Base-by-base conservation (phyloP, 2,888 invertebrate species). In the Antheraea assamensis region DNA sequence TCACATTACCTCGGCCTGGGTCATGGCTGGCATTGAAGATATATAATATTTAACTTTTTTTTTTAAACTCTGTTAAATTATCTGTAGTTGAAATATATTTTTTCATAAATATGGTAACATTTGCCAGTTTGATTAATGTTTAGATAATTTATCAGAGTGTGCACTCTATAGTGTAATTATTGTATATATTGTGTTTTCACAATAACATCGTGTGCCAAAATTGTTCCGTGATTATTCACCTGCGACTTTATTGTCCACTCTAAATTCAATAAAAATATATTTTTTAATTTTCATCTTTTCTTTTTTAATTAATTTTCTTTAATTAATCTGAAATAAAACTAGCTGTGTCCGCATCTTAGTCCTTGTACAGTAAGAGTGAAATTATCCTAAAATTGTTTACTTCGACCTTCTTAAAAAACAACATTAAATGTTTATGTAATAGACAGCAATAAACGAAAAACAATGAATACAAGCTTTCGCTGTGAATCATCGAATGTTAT, bases 21-120 rank as follows among this genome's bases (percentile, higher is more conserved):
- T 5, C 91, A 91, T 72, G 88, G 90, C 64, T 90, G 91, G 90
- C 90, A 87, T 84, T 90, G 82, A 86, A 76, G 74, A 21, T 7
- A 68, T n/a, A 35, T 68, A 21, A 61, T 35, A 35, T 19, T 42
- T 58, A 42, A 70, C 1, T 70, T 55, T 24, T 70, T 27, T 55
- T n/a, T 55, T 7, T 21, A 19, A 35, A 35, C 35, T 68, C 68
- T 35, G 31, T n/a, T 30, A 70, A 58, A 70, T 42, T 58, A 17
- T 35, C 35, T 19, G 2, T 49, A 55, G 24, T 70, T 21, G n/a
- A 70, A 27, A 13, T n/a, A n/a, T 31, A 24, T 27, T 17, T 68
- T 35, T 35, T 21, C 68, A 35, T 1, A 17, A 3, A 19, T 24
- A 31, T 68, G 35, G 17, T 13, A n/a, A 21, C n/a, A 15, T 17